Evolutionary conservation across 2,113 vertebrate species (phyloP).

Genomic region (Talpa occidentalis): DNA sequence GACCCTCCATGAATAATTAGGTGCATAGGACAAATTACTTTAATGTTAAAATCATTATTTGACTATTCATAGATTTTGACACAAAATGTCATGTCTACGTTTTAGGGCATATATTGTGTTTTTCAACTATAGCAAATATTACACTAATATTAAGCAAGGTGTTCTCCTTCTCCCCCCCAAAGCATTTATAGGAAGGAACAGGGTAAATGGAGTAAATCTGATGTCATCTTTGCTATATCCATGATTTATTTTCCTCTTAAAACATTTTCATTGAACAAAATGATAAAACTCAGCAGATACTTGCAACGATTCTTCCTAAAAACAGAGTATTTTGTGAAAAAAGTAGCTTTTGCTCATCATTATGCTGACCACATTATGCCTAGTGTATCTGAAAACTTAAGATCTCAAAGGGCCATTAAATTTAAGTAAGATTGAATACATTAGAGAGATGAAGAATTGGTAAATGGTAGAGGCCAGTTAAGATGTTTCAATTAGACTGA

Average conservation of each 20-base stretch:
- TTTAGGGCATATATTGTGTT: conserved; percentile 1
- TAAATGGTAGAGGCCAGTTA: background rate
- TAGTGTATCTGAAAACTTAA: conserved; percentile 66
- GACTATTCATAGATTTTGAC: conserved; percentile 40
- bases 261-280: conserved; percentile 81
- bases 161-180: conserved; percentile 19
- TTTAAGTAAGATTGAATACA: conserved; percentile 65
- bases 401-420: conserved; percentile 60
- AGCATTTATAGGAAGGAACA: conserved; percentile 78
- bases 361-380: conserved; percentile 62
- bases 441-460: background rate
- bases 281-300: conserved; percentile 76
- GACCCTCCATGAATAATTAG: background rate
- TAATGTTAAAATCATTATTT: conserved; percentile 30
- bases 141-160: conserved; percentile 11
- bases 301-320: conserved; percentile 68
- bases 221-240: conserved; percentile 76
- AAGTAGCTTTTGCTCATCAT: conserved; percentile 41
- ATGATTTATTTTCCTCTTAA: conserved; percentile 80
- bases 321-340: conserved; percentile 61
- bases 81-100: background rate
- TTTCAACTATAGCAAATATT: conserved; percentile 49
- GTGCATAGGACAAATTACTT: background rate
- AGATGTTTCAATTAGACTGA: conserved; percentile 41
- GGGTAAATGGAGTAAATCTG: conserved; percentile 65